These are phyloP conservation scores for Tetranychus truncatus DNA, from an alignment of 2,888 invertebrate species.

Conservation along the genomic window DNA sequence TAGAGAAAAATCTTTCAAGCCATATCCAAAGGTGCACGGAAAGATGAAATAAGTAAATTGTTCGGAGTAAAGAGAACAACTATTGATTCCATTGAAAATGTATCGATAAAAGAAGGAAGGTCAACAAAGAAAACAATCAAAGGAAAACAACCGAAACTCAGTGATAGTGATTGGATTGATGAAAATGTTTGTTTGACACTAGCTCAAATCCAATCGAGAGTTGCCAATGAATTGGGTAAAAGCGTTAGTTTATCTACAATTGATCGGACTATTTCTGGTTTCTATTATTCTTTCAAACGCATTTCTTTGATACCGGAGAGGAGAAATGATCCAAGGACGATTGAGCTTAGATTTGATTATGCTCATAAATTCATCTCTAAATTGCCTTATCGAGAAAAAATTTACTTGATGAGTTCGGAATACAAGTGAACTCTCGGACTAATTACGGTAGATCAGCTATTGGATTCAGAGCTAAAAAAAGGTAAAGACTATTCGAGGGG, in stretches of 20 bases:
- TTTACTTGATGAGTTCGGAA: conserved; percentile 9
- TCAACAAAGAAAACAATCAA: no score
- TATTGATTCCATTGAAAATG: no score
- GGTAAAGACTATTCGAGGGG: neutral
- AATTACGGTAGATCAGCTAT: neutral
- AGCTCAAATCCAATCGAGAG: neutral
- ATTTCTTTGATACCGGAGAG: neutral
- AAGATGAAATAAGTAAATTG: no score
- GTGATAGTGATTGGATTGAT: neutral
- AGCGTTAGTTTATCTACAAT: neutral
- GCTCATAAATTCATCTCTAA: neutral
- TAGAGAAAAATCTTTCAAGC: no score
- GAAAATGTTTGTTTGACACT: neutral
- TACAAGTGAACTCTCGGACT: neutral
- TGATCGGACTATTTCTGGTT: neutral
- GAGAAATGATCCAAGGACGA: neutral
- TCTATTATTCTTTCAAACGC: conserved; percentile 2
- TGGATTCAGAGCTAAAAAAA: conserved; percentile 1
- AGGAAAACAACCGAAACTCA: no score
- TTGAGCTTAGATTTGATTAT: conserved; percentile 2
- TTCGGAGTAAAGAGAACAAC: no score
- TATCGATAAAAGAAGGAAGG: no score
- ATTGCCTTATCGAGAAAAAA: neutral
- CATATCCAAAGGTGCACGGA: no score
- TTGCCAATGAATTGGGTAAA: neutral